Percentiles rank a stretch among this genome's conserved stretches.
Evolutionary conservation across 1,140 invertebrate species (phyloP).

Genomic region (Diachasmimorpha longicaudata): DNA sequence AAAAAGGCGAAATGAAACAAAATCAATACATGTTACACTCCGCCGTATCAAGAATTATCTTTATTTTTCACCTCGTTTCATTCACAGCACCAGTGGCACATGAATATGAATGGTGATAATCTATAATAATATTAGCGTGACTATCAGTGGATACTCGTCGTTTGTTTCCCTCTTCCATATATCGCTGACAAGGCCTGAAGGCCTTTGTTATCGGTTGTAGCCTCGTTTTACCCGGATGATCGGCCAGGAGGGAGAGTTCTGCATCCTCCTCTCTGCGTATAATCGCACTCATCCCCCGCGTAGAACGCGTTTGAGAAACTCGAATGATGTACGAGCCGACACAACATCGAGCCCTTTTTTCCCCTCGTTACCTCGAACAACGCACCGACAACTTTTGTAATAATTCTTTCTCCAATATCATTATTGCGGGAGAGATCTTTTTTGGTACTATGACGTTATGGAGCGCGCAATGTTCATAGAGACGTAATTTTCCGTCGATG

Average conservation of each 20-base stretch:
- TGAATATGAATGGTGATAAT: constrained; percentile 8
- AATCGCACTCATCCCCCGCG: not conserved
- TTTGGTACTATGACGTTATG: no score
- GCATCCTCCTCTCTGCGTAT: not conserved
- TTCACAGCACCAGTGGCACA: not conserved
- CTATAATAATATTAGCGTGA: constrained; percentile 2
- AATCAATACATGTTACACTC: not conserved
- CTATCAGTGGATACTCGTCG: constrained; percentile 1
- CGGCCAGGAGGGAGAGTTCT: constrained; percentile 35
- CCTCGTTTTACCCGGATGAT: constrained; percentile 37
- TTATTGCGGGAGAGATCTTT: constrained; percentile 35
- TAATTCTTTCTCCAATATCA: constrained; percentile 50
- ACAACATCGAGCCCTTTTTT: constrained; percentile 40
- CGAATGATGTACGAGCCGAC: constrained; percentile 45
- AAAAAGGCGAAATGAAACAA: not conserved
- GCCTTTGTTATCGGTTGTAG: constrained; percentile 44
- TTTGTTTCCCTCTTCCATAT: not conserved
- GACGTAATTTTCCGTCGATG: no score
- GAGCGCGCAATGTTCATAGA: no score
- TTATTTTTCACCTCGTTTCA: constrained; percentile 11
- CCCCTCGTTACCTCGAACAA: constrained; percentile 41
- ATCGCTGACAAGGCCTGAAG: not conserved
- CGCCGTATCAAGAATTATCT: constrained; percentile 6
- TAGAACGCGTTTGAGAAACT: constrained; percentile 4
- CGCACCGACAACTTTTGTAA: constrained; percentile 44